A percentile compares a stretch with the other conserved stretches of the same genome.
phyloP scores from a whole-genome alignment of 2,113 vertebrate genomes.

The Cynocephalus volans region DNA sequence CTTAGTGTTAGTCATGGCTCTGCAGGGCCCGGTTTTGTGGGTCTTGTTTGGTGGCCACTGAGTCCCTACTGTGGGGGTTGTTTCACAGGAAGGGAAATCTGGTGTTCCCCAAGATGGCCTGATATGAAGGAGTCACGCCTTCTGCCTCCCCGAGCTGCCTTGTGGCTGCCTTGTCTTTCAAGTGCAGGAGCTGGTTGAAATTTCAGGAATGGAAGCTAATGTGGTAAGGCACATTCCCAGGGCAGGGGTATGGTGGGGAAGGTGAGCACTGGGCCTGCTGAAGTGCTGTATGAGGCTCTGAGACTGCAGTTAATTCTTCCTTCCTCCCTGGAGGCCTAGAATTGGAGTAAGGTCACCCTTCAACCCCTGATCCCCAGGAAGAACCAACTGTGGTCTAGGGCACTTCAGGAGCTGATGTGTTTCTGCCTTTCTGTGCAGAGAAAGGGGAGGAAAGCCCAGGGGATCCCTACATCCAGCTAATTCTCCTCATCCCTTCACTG shows the following conservation, averaged over 20 bases:
- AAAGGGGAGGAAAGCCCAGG: background rate
- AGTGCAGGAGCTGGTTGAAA: conserved; percentile 69
- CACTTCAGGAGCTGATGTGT: background rate
- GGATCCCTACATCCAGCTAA: background rate
- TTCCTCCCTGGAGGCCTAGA: background rate
- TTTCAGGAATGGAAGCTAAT: conserved; percentile 92
- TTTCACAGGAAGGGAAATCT: conserved; percentile 69
- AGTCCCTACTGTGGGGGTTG: conserved; percentile 32
- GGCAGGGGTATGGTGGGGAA: background rate
- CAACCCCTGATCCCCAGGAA: background rate
- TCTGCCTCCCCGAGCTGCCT: conserved; percentile 8
- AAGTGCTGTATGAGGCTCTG: background rate
- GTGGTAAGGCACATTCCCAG: conserved; percentile 88
- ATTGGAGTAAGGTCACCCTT: background rate
- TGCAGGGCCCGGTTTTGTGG: conserved; percentile 24
- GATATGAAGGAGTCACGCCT: conserved; percentile 79
- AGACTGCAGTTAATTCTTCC: background rate
- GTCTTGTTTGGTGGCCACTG: background rate
- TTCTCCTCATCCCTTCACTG: background rate
- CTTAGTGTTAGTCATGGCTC: conserved; percentile 15
- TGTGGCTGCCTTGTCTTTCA: conserved; percentile 71
- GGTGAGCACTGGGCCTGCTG: background rate
- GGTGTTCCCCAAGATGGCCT: conserved; percentile 76
- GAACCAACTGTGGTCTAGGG: background rate
- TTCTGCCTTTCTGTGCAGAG: conserved; percentile 45